These are phyloP conservation scores for Adineta ricciae DNA, from an alignment of 2,888 invertebrate genomes.

Conservation along the genomic window DNA sequence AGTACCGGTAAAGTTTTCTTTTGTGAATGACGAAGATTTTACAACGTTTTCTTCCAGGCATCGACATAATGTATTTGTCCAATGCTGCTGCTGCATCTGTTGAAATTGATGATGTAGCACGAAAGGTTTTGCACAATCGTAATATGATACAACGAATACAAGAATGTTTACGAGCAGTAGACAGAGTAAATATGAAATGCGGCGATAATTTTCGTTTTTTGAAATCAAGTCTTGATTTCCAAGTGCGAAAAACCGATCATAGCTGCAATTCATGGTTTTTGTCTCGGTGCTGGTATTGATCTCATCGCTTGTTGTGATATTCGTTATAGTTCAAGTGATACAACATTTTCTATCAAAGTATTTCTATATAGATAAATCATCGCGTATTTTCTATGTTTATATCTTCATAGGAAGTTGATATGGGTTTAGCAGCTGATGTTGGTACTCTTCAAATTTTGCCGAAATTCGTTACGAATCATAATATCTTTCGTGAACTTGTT, in stretches of 20 bases:
- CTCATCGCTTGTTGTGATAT: slow-evolving; percentile 80
- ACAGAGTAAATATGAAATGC: slow-evolving; percentile 55
- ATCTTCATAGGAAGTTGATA: neutral
- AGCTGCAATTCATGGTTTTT: slow-evolving; percentile 71
- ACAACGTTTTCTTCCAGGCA: neutral
- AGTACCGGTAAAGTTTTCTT: slow-evolving; percentile 56
- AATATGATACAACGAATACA: slow-evolving; percentile 62
- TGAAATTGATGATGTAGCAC: slow-evolving; percentile 62
- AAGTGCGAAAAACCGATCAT: slow-evolving; percentile 81
- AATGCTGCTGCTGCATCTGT: slow-evolving; percentile 39
- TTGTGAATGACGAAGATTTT: neutral
- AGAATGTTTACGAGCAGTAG: slow-evolving; percentile 67
- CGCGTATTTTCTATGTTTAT: neutral
- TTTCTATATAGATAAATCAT: slow-evolving; percentile 38
- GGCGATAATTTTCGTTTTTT: neutral
- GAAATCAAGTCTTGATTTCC: slow-evolving; percentile 30
- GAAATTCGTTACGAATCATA: slow-evolving; percentile 75
- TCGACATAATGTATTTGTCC: neutral
- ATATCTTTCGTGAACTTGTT: slow-evolving; percentile 73
- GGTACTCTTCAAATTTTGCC: slow-evolving; percentile 85
- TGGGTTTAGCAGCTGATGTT: slow-evolving; percentile 69
- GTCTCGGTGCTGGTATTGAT: slow-evolving; percentile 82
- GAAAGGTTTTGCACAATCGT: slow-evolving; percentile 63
- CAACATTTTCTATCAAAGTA: slow-evolving; percentile 55
- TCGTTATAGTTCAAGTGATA: slow-evolving; percentile 75